Conservation (phyloP, 2,113 vertebrate species). For the Urocynchramus pylzowi region DNA sequence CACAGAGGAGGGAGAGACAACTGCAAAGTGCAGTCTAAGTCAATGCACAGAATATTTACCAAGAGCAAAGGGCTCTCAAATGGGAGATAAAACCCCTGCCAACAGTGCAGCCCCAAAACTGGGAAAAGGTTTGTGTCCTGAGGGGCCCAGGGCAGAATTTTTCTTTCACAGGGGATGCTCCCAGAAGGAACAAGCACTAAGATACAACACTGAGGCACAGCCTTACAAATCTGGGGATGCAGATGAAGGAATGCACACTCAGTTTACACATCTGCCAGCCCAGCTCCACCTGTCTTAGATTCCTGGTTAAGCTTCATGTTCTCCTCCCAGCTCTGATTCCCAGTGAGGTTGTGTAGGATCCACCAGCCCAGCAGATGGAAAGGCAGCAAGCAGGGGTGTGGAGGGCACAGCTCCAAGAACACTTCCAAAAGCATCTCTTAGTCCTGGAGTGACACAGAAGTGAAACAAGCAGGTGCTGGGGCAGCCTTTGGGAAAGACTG, state of each 20-base stretch:
- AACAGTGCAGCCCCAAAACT: neutral
- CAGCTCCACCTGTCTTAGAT: neutral
- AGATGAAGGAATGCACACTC: fast-evolving
- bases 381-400: neutral
- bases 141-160: neutral
- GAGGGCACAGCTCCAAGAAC: neutral
- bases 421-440: neutral
- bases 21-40: neutral
- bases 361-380: neutral
- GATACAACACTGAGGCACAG: neutral
- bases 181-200: neutral
- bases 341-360: neutral
- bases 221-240: neutral
- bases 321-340: neutral
- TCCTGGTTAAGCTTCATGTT: neutral
- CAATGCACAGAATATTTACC: neutral
- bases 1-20: neutral
- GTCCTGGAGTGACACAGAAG: neutral
- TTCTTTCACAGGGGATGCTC: neutral
- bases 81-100: neutral
- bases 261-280: neutral
- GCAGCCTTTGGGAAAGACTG: neutral
- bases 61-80: neutral
- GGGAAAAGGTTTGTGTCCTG: neutral
- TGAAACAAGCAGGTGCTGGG: neutral